Evolutionary conservation across 2,888 invertebrate genomes (phyloP), one percentile per base, ranked within the genome.

Genomic region (Erebia aethiops): DNA sequence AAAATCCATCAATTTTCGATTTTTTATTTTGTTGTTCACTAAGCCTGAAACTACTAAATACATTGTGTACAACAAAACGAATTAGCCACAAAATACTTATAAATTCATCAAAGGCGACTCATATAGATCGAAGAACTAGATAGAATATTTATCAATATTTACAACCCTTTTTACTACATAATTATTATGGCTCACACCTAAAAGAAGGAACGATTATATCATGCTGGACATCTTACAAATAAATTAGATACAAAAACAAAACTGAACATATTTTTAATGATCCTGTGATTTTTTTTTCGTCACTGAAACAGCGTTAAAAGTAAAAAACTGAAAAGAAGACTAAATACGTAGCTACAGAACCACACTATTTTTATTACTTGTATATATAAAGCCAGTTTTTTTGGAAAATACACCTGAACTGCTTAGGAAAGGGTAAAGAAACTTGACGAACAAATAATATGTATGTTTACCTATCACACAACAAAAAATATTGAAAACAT

Each of bases 171-270:
- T 18, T 52, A 56, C 11, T 43, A 49, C n/a, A 41, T 13, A 16
- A 18, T 10, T 18, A 60, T n/a, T 61, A 61, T 61, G 52, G 52
- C 54, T 65, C 11, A 65, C 7, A 64, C 35, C 26, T 64, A 52
- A 35, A 35, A 35, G 76, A 83, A 86, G 86, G 84, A 85, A 85
- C 83, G 78, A 81, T 75, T 77, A 35, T 26, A 35, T 61, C 68
- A 61, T 41, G 67, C 65, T 72, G 72, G 64, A 49, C 60, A 52
- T 16, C 7, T 16, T 9, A 8, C n/a, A 52, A 16, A 16, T 52
- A n/a, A 51, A 51, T 51, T 51, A 16, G n/a, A 1, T n/a, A n/a
- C n/a, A 16, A 51, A 51, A 8, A 5, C n/a, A n/a, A n/a, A 51
- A 9, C 7, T 35, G 35, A 7, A 7, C 2, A 35, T 35, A 7